These are phyloP conservation scores for Morone chrysops DNA, from an alignment of 2,113 vertebrate species.

Conservation along the genomic window DNA sequence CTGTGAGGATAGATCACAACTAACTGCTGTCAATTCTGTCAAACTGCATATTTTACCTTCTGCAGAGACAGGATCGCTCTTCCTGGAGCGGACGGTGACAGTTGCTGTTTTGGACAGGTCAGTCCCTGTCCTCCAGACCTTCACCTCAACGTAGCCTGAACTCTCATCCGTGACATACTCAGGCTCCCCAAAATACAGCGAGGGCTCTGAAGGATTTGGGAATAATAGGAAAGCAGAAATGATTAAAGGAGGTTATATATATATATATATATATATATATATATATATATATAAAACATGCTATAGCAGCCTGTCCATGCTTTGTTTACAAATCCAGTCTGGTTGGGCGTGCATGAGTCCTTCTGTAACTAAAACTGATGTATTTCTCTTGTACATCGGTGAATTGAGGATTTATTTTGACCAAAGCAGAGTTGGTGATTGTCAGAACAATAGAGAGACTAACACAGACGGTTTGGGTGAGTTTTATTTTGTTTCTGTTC, in stretches of 20 bases:
- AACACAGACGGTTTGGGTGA: too few species aligned
- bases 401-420: too few species aligned
- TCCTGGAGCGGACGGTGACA: conserved; percentile 85
- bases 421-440: neutral
- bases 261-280: too few species aligned
- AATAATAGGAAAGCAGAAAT: neutral
- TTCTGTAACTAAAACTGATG: too few species aligned
- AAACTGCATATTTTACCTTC: conserved; percentile 80
- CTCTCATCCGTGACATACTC: conserved; percentile 87
- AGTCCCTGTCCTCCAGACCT: conserved; percentile 88
- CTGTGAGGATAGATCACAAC: neutral
- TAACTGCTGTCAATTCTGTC: neutral
- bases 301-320: too few species aligned
- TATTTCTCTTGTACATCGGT: too few species aligned
- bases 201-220: conserved; percentile 80
- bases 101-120: conserved; percentile 89
- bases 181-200: conserved; percentile 85
- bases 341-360: too few species aligned
- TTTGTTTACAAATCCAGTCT: too few species aligned
- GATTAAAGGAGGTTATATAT: too few species aligned
- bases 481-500: too few species aligned
- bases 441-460: neutral
- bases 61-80: conserved; percentile 85
- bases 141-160: conserved; percentile 86
- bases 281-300: too few species aligned